phyloP scores from a whole-genome alignment of 2,797 vertebrate genomes.

The Rhabdophis nuchalis region DNA sequence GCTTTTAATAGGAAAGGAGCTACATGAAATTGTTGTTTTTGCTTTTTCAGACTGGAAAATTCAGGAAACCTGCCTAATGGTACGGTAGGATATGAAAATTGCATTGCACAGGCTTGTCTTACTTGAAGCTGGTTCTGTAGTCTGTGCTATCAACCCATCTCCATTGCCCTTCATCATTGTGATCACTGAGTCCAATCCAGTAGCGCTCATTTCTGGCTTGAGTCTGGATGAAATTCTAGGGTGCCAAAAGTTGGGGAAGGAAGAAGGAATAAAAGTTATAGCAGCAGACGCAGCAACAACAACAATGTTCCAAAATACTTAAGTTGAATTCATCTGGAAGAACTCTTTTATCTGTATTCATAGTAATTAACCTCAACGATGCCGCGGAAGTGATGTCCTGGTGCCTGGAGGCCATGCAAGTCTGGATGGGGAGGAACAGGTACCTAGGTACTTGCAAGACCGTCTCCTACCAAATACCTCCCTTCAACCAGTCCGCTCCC shows the following conservation, averaged over 20 bases:
- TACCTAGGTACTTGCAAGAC: too few species aligned
- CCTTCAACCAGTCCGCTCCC: too few species aligned
- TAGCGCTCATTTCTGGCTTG: conserved; percentile 8
- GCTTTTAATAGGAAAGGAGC: background rate
- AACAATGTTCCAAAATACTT: background rate
- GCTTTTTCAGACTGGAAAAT: background rate
- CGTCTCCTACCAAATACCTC: too few species aligned
- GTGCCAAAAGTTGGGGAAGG: background rate
- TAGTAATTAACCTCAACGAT: too few species aligned
- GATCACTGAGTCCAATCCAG: conserved; percentile 56
- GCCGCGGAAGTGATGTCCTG: too few species aligned
- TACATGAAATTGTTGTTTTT: background rate
- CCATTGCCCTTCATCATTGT: conserved; percentile 44
- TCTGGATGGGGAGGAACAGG: too few species aligned
- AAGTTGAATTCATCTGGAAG: background rate
- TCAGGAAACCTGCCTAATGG: background rate
- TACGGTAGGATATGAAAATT: background rate
- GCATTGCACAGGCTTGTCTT: conserved; percentile 4
- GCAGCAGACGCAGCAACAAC: background rate
- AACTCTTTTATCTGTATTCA: background rate
- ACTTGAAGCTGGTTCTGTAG: conserved; percentile 44
- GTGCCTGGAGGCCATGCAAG: too few species aligned
- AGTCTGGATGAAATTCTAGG: conserved; percentile 47
- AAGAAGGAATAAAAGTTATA: background rate
- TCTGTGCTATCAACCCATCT: conserved; percentile 52